Conservation (phyloP, 1,140 invertebrate genomes). For the Formica exsecta region DNA sequence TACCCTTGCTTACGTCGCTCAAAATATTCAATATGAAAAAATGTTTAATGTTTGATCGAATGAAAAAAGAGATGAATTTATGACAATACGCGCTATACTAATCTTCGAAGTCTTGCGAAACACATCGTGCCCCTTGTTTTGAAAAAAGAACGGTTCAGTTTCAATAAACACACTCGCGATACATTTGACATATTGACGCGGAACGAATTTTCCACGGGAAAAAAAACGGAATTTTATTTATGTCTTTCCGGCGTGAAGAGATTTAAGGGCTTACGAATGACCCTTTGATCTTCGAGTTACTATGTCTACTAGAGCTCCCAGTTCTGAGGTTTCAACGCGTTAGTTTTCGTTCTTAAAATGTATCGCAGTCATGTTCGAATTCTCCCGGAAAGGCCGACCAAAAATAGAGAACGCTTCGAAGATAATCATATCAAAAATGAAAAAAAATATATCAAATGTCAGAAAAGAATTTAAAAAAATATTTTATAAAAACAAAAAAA, state of each 20-base stretch:
- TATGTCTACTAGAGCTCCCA: background rate
- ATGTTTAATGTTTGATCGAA: background rate
- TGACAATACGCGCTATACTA: background rate
- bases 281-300: conserved; percentile 26
- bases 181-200: conserved; percentile 23
- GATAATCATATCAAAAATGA: background rate
- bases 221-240: conserved; percentile 41
- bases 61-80: background rate
- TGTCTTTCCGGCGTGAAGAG: conserved; percentile 18
- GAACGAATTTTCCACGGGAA: conserved; percentile 21
- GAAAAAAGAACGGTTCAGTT: background rate
- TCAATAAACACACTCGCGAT: conserved; percentile 15
- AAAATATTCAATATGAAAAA: background rate
- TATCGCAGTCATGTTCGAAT: conserved; percentile 18
- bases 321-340: background rate
- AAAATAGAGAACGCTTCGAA: conserved; percentile 14
- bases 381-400: background rate
- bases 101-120: conserved; percentile 40
- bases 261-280: conserved; percentile 24
- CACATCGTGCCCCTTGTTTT: background rate
- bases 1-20: background rate
- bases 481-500: no score
- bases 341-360: conserved; percentile 39
- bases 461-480: background rate
- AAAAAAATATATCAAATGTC: background rate